phyloP scores from a whole-genome alignment of 2,797 vertebrate genomes.

The Pangasius sanitwongsei region DNA sequence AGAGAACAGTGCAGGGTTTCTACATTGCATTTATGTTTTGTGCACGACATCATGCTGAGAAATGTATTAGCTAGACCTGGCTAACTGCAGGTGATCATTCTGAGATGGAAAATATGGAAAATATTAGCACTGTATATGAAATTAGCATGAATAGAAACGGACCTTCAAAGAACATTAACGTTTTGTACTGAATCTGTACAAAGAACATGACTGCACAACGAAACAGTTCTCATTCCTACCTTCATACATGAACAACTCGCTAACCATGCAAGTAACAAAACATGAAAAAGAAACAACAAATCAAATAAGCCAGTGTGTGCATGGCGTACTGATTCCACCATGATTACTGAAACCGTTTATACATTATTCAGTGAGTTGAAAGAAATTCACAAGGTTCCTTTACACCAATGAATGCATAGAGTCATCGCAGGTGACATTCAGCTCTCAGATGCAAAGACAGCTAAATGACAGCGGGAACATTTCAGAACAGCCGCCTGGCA shows the following conservation, averaged over 20 bases:
- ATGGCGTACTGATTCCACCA: background rate
- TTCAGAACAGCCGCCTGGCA: conserved; percentile 10
- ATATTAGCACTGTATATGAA: background rate
- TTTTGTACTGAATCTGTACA: background rate
- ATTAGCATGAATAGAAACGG: background rate
- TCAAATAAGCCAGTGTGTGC: background rate
- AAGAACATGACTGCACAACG: background rate
- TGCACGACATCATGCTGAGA: conserved; percentile 21
- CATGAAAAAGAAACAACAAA: background rate
- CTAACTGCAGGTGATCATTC: conserved; percentile 14
- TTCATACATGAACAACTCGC: background rate
- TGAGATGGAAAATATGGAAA: background rate
- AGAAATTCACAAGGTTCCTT: background rate
- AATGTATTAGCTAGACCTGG: conserved; percentile 32
- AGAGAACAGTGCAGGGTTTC: conserved; percentile 19
- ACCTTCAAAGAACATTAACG: conserved; percentile 6
- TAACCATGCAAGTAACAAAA: background rate
- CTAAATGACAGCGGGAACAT: background rate
- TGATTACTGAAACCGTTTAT: background rate
- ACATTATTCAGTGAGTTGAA: background rate
- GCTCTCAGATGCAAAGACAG: background rate
- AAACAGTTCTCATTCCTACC: background rate
- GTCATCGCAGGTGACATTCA: background rate
- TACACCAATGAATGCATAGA: background rate
- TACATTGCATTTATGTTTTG: conserved; percentile 18